Conservation (phyloP, 2,797 vertebrate species). For the Pristis pectinata region DNA sequence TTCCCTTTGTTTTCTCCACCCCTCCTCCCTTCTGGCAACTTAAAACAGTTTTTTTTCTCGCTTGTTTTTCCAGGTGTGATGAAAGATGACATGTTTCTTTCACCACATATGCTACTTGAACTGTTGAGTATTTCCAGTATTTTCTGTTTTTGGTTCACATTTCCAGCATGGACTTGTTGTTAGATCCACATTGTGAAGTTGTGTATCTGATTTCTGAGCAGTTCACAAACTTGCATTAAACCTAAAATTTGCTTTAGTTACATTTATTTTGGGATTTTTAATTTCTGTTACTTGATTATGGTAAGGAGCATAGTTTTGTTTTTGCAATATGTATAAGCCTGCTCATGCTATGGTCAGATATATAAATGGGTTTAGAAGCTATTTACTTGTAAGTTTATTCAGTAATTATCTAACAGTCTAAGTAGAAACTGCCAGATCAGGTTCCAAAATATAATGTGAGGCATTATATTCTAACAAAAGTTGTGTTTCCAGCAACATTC, state of each 20-base stretch:
- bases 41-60: too few relatives aligned
- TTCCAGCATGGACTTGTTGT: too few relatives aligned
- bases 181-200: neutral
- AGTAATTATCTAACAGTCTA: neutral
- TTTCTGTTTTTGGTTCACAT: too few relatives aligned
- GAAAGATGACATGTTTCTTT: too few relatives aligned
- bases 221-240: neutral
- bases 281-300: neutral
- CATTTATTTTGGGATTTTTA: neutral
- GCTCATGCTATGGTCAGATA: neutral
- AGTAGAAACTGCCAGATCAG: neutral
- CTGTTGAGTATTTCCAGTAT: too few relatives aligned
- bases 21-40: neutral
- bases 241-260: neutral
- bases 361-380: neutral
- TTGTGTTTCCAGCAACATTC: neutral
- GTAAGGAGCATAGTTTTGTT: neutral
- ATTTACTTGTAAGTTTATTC: neutral
- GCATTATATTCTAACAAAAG: neutral
- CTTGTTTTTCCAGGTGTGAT: too few relatives aligned
- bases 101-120: too few relatives aligned
- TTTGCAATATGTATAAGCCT: neutral
- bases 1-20: neutral
- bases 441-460: neutral
- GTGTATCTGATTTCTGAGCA: neutral